Percentiles rank a stretch among this genome's conserved stretches.
Evolutionary conservation across 2,113 vertebrate species (phyloP).

Genomic region (Indri indri): DNA sequence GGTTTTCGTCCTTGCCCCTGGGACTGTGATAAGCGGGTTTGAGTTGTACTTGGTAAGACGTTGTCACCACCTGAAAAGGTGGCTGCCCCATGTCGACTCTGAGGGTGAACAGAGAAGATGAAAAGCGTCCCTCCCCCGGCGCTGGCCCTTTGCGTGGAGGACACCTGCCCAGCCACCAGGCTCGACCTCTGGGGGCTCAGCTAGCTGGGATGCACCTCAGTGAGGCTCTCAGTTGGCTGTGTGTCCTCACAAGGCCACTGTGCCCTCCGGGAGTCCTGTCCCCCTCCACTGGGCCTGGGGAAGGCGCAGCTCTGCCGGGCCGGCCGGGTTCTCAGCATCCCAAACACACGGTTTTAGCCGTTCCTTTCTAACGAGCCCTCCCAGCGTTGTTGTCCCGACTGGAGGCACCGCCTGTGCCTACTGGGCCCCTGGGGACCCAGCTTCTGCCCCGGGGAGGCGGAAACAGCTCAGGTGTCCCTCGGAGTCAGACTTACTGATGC

Average conservation of each 20-base stretch:
- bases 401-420: not conserved
- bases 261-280: not conserved
- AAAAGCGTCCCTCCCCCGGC: accelerated
- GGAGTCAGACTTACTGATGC: not conserved
- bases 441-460: not conserved
- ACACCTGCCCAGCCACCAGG: not conserved
- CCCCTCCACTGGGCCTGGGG: not conserved
- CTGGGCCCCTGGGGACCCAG: too few species aligned
- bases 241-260: not conserved
- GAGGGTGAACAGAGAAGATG: accelerated
- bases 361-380: not conserved
- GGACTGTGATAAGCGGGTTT: not conserved
- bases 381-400: accelerated
- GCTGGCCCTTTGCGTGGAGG: not conserved
- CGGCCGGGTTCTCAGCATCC: not conserved
- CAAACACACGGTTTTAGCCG: too few species aligned
- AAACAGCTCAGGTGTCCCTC: not conserved
- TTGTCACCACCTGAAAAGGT: accelerated
- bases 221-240: not conserved
- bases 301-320: not conserved
- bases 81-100: accelerated
- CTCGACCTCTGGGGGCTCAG: not conserved
- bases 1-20: not conserved
- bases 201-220: accelerated
- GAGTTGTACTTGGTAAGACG: not conserved